A percentile compares a stretch with the other conserved stretches of the same genome.
phyloP scores from a whole-genome alignment of 2,888 invertebrate genomes.

The Rhopalosiphum nymphaeae region DNA sequence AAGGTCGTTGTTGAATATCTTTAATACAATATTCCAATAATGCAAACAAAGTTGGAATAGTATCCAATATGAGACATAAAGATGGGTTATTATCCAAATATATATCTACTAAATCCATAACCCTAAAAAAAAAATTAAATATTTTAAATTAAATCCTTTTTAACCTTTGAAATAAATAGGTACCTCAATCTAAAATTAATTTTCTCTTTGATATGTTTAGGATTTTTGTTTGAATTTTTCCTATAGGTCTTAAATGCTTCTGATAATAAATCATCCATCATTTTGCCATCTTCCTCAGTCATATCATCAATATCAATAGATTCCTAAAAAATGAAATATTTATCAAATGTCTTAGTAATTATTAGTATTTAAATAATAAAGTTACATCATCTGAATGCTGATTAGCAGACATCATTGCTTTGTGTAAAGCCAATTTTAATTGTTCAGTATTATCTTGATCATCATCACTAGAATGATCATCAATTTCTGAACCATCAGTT shows the following conservation, averaged over 20 bases:
- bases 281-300: constrained; percentile 81
- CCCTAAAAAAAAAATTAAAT: constrained; percentile 70
- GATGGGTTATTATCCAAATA: constrained; percentile 80
- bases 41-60: constrained; percentile 78
- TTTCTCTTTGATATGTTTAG: constrained; percentile 76
- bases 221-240: constrained; percentile 74
- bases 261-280: constrained; percentile 80
- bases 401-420: constrained; percentile 63
- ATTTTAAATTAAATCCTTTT: background rate
- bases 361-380: background rate
- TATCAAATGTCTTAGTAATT: background rate
- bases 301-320: constrained; percentile 83
- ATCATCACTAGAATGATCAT: constrained; percentile 53
- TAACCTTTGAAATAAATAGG: background rate
- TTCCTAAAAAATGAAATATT: constrained; percentile 70
- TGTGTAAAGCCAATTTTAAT: constrained; percentile 58
- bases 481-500: constrained; percentile 49
- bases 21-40: constrained; percentile 80
- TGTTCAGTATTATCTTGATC: constrained; percentile 62
- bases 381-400: constrained; percentile 62
- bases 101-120: constrained; percentile 81
- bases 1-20: constrained; percentile 78
- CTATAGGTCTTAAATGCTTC: constrained; percentile 80
- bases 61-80: constrained; percentile 78
- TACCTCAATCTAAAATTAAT: constrained; percentile 78